Percentiles rank a stretch among this genome's conserved stretches.
These are phyloP conservation scores for Iguana delicatissima DNA, from an alignment of 2,797 vertebrate genomes.

Conservation along the genomic window DNA sequence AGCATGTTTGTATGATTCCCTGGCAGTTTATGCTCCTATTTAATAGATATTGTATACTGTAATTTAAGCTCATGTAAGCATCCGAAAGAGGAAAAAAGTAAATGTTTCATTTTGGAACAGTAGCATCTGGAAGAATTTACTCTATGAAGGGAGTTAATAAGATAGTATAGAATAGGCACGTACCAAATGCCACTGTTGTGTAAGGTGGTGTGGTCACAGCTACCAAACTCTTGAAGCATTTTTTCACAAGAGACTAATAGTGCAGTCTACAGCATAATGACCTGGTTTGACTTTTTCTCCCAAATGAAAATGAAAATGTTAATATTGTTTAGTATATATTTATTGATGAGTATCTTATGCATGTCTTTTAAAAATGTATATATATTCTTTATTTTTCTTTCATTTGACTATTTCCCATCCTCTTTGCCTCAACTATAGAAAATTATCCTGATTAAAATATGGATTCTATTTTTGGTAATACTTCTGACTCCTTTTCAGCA, in stretches of 20 bases:
- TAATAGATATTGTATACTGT: slow-evolving; percentile 83
- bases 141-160: slow-evolving; percentile 52
- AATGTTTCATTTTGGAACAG: slow-evolving; percentile 54
- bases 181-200: slow-evolving; percentile 50
- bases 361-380: slow-evolving; percentile 77
- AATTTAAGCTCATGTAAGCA: slow-evolving; percentile 81
- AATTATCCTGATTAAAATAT: slow-evolving; percentile 76
- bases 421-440: slow-evolving; percentile 46
- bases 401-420: slow-evolving; percentile 59
- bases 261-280: slow-evolving; percentile 63
- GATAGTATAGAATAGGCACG: slow-evolving; percentile 40
- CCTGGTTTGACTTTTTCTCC: slow-evolving; percentile 70
- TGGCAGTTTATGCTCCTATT: slow-evolving; percentile 76
- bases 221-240: slow-evolving; percentile 73
- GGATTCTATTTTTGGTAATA: slow-evolving; percentile 84
- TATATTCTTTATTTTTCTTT: slow-evolving; percentile 73
- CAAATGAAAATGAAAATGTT: slow-evolving; percentile 69
- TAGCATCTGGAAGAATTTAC: slow-evolving; percentile 63
- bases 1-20: slow-evolving; percentile 66
- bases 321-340: slow-evolving; percentile 71
- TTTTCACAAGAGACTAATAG: slow-evolving; percentile 74
- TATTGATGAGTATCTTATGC: slow-evolving; percentile 75
- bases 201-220: slow-evolving; percentile 29
- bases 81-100: slow-evolving; percentile 69
- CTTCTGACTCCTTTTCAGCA: slow-evolving; percentile 80